Conservation (phyloP, 2,113 vertebrate genomes). For the Lagopus muta region DNA sequence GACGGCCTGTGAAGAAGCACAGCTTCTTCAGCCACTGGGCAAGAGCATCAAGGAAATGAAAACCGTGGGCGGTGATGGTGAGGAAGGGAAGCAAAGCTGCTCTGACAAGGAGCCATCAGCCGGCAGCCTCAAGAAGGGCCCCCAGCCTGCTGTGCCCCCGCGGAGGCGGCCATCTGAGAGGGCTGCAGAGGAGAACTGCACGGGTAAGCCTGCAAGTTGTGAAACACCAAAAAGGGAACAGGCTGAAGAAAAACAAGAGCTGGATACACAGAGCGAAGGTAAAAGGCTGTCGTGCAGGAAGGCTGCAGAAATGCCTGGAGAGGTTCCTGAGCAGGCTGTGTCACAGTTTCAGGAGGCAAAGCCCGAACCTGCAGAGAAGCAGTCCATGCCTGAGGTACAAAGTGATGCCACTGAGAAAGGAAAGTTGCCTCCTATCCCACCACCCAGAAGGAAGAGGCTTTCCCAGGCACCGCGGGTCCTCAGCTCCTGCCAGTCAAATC, state of each 20-base stretch:
- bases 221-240: neutral
- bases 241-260: neutral
- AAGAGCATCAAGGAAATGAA: slow-evolving; percentile 51
- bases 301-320: slow-evolving; percentile 11
- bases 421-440: slow-evolving; percentile 79
- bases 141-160: slow-evolving; percentile 49
- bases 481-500: neutral
- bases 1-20: slow-evolving; percentile 47
- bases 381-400: neutral
- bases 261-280: neutral
- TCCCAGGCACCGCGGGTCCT: neutral
- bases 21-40: neutral
- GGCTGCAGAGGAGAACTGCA: neutral
- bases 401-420: neutral
- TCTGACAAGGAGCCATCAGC: neutral
- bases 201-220: slow-evolving; percentile 18
- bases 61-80: neutral
- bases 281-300: neutral
- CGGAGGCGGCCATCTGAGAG: slow-evolving; percentile 50
- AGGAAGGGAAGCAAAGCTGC: slow-evolving; percentile 41
- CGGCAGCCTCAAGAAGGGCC: slow-evolving; percentile 43
- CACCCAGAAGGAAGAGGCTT: slow-evolving; percentile 80
- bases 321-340: neutral
- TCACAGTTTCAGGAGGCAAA: slow-evolving; percentile 44
- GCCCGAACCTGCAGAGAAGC: neutral